phyloP scores from a whole-genome alignment of 2,888 invertebrate genomes.

The Drosophila subquinaria region DNA sequence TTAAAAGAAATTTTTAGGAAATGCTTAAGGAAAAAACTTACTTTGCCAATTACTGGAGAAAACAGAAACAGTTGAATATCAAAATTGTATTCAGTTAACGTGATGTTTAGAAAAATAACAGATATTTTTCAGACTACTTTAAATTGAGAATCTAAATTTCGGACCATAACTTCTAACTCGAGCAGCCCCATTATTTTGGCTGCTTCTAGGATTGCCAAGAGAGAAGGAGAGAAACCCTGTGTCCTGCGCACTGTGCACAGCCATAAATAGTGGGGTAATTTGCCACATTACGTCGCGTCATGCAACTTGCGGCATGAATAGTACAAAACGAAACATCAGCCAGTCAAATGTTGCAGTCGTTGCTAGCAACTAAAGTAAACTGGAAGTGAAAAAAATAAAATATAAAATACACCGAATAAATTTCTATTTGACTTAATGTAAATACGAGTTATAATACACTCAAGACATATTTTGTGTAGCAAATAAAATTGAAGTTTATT shows the following conservation, averaged over 20 bases:
- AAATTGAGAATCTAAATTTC: too few relatives aligned
- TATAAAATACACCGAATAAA: neutral
- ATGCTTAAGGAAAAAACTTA: too few relatives aligned
- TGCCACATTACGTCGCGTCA: neutral
- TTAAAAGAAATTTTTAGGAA: too few relatives aligned
- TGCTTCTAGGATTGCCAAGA: neutral
- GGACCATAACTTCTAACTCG: neutral
- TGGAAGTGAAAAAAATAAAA: conserved; percentile 35
- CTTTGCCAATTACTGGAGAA: too few relatives aligned
- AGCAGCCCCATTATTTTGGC: neutral
- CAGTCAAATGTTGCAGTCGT: conserved; percentile 67
- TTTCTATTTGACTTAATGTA: conserved; percentile 16
- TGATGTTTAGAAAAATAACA: too few relatives aligned
- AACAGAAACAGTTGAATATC: neutral
- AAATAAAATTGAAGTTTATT: neutral
- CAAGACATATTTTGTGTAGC: conserved; percentile 4
- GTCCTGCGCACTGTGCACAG: conserved; percentile 57
- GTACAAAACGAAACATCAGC: conserved; percentile 56
- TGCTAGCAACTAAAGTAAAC: conserved; percentile 61
- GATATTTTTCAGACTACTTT: too few relatives aligned
- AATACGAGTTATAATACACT: conserved; percentile 31
- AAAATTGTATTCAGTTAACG: neutral
- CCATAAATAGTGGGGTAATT: conserved; percentile 18
- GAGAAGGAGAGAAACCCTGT: neutral
- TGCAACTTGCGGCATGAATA: conserved; percentile 19